Conservation (phyloP, 2,113 vertebrate species). For the Bubo scandiacus region DNA sequence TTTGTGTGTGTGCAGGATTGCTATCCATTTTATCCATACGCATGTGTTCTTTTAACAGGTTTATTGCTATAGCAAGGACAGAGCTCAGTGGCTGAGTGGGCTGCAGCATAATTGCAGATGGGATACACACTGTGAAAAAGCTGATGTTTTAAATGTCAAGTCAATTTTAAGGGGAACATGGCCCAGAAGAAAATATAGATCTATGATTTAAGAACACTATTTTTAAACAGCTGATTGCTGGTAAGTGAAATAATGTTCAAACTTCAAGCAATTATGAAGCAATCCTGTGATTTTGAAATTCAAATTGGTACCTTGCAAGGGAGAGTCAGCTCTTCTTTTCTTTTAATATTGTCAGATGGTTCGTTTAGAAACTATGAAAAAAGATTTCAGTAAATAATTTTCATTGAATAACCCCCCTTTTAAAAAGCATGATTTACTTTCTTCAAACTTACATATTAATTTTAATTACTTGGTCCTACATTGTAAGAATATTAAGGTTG, state of each 20-base stretch:
- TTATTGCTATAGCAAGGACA: slow-evolving; percentile 13
- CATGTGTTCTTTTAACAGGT: not conserved
- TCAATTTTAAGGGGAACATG: slow-evolving; percentile 58
- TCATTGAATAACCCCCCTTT: not conserved
- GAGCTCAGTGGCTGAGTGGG: slow-evolving; percentile 42
- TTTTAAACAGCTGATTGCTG: slow-evolving; percentile 59
- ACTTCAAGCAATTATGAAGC: slow-evolving; percentile 6
- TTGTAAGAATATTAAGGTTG: not conserved
- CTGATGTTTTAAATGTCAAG: slow-evolving; percentile 70
- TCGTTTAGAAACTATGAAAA: not conserved
- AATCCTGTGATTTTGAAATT: slow-evolving; percentile 16
- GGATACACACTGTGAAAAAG: slow-evolving; percentile 54
- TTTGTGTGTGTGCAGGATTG: not conserved
- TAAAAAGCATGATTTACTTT: not conserved
- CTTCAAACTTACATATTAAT: not conserved
- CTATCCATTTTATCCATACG: not conserved
- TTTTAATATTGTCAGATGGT: not conserved
- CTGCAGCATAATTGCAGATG: slow-evolving; percentile 49
- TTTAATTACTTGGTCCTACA: not conserved
- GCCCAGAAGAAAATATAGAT: slow-evolving; percentile 25
- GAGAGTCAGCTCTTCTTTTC: not conserved
- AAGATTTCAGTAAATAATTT: not conserved
- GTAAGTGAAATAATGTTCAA: slow-evolving; percentile 28
- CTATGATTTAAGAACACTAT: slow-evolving; percentile 27
- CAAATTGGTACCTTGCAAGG: not conserved